Conservation (phyloP, 2,113 vertebrate species). For the Stictonetta naevosa region DNA sequence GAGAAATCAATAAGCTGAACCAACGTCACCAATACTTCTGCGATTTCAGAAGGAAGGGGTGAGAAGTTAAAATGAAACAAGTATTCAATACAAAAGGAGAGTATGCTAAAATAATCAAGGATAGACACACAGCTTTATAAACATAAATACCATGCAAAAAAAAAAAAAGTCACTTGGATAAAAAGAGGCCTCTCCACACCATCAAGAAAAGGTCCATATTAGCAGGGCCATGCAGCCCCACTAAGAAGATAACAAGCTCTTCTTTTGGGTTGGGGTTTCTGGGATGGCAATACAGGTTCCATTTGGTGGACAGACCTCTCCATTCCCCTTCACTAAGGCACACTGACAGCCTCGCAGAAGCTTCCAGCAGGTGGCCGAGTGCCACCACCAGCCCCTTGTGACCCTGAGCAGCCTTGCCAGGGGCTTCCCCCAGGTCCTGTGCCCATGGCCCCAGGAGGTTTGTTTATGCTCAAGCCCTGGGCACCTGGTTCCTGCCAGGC, state of each 20-base stretch:
- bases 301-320: not conserved
- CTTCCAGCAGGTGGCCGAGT: not conserved
- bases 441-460: not conserved
- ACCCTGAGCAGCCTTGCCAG: not conserved
- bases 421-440: not conserved
- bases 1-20: not conserved
- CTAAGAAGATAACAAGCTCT: not conserved
- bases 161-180: not conserved
- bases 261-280: not conserved
- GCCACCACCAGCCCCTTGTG: not conserved
- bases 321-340: not conserved
- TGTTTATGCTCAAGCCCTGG: not conserved
- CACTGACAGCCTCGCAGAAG: fast-evolving
- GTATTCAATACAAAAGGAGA: not conserved
- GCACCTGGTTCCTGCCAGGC: not conserved
- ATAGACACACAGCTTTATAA: not conserved
- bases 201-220: not conserved
- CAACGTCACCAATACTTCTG: not conserved
- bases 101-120: not conserved
- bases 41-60: not conserved
- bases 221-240: not conserved
- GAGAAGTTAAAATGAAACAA: not conserved
- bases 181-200: not conserved
- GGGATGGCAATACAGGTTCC: not conserved
- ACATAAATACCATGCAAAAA: not conserved